Conservation (phyloP, 2,113 vertebrate genomes). For the Platichthys stellatus region DNA sequence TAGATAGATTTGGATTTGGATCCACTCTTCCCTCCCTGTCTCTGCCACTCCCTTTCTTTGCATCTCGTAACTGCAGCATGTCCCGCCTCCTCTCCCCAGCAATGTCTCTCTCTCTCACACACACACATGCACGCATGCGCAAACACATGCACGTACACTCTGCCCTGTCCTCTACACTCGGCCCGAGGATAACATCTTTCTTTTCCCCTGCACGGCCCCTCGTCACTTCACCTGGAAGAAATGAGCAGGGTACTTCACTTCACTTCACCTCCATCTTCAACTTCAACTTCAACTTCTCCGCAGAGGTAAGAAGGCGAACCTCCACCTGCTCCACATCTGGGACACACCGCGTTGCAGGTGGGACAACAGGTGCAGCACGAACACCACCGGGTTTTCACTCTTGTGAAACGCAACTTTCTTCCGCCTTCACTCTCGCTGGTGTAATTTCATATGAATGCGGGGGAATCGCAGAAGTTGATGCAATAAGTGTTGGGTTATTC, state of each 20-base stretch:
- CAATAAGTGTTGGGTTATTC: too few species aligned
- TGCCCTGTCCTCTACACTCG: slow-evolving; percentile 16
- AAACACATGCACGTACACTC: not conserved
- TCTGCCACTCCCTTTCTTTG: slow-evolving; percentile 46
- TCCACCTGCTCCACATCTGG: not conserved
- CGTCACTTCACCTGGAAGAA: not conserved
- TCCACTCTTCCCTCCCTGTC: too few species aligned
- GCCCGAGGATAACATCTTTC: not conserved
- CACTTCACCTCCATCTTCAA: too few species aligned
- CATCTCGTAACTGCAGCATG: slow-evolving; percentile 1
- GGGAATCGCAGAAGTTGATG: too few species aligned
- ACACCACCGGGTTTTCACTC: rapidly evolving
- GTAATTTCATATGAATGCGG: not conserved
- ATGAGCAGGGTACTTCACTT: slow-evolving; percentile 4
- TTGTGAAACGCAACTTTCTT: not conserved
- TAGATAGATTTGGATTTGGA: too few species aligned
- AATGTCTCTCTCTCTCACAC: not conserved
- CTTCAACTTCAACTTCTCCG: too few species aligned
- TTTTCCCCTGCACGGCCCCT: not conserved
- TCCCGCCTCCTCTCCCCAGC: slow-evolving; percentile 51
- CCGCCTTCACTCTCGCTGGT: too few species aligned
- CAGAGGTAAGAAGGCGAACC: too few species aligned
- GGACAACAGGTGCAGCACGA: slow-evolving; percentile 46
- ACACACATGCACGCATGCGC: not conserved
- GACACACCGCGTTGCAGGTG: not conserved